phyloP scores from a whole-genome alignment of 2,888 invertebrate species.

The Laothoe populi region DNA sequence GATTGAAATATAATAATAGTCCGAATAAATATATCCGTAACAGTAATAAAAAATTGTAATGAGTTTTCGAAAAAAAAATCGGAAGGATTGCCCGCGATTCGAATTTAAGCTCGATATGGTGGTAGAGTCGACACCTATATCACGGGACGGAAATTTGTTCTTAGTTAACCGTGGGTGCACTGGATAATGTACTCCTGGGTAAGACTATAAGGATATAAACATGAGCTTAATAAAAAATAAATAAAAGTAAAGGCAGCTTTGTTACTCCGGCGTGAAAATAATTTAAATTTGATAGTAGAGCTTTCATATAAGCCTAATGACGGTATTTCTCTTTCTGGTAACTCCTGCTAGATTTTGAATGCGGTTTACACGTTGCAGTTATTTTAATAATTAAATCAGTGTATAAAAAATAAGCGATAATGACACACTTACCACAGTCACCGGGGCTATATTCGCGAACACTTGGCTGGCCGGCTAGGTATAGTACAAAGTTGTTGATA shows the following conservation, averaged over 20 bases:
- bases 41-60: not conserved
- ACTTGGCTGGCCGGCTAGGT: constrained; percentile 58
- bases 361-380: not conserved
- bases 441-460: constrained; percentile 61
- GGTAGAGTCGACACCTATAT: too few relatives aligned
- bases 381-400: constrained; percentile 11
- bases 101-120: too few relatives aligned
- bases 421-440: constrained; percentile 69
- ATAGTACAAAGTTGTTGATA: constrained; percentile 56
- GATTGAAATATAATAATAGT: not conserved
- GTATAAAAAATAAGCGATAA: constrained; percentile 35
- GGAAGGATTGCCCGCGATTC: too few relatives aligned
- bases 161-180: too few relatives aligned
- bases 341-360: constrained; percentile 1
- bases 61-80: too few relatives aligned
- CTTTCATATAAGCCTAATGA: not conserved
- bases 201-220: too few relatives aligned
- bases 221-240: not conserved
- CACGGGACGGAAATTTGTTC: too few relatives aligned
- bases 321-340: not conserved
- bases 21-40: not conserved
- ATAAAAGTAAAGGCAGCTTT: not conserved
- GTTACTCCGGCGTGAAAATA: not conserved
- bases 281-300: not conserved
- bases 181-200: too few relatives aligned